Evolutionary conservation across 2,888 invertebrate genomes (phyloP).

Genomic region (Sminthurinus aureus): DNA sequence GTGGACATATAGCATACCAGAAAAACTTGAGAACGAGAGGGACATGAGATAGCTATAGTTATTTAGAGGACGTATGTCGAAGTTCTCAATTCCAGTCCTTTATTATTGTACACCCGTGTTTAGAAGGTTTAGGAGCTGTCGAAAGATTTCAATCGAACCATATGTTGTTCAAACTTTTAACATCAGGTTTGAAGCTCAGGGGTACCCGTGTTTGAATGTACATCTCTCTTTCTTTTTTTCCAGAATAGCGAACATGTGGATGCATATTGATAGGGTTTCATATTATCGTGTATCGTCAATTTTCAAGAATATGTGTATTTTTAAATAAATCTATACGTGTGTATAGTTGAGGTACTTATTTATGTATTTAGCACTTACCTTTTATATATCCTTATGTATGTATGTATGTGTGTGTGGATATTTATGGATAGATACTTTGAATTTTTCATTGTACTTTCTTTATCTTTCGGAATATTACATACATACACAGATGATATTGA

Average conservation of each 20-base stretch:
- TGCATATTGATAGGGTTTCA: not conserved
- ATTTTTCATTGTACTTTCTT: not conserved
- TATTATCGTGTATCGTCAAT: not conserved
- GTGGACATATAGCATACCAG: conserved; percentile 3
- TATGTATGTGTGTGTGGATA: not conserved
- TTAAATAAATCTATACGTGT: not conserved
- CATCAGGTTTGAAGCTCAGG: conserved; percentile 18
- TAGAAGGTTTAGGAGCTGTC: conserved; percentile 45
- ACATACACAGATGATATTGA: not conserved
- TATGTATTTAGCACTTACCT: conserved; percentile 16
- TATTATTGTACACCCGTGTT: conserved; percentile 42
- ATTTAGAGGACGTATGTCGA: conserved; percentile 11
- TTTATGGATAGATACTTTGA: not conserved
- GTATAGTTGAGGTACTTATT: not conserved
- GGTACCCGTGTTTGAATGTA: conserved; percentile 2
- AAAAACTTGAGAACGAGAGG: no score
- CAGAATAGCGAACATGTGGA: not conserved
- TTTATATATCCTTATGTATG: not conserved
- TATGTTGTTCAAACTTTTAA: conserved; percentile 36
- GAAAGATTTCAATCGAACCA: conserved; percentile 49
- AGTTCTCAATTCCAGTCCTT: conserved; percentile 20
- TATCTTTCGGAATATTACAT: not conserved
- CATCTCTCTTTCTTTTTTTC: no score
- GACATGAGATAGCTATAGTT: no score
- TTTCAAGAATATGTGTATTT: not conserved